Percentiles rank a stretch among this genome's conserved stretches.
These are phyloP conservation scores for Morpho helenor DNA, from an alignment of 2,888 invertebrate genomes.

Conservation along the genomic window DNA sequence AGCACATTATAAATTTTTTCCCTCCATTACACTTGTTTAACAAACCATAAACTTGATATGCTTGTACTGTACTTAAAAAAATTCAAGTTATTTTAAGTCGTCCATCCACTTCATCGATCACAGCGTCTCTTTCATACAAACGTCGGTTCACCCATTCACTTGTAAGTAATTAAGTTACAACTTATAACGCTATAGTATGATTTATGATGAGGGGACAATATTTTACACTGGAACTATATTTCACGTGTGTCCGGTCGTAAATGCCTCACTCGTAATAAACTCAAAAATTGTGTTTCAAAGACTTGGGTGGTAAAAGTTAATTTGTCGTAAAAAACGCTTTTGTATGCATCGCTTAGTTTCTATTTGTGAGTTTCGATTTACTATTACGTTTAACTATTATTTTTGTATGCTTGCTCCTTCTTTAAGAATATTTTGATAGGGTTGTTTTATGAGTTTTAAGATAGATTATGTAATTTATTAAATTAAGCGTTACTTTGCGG, in stretches of 20 bases:
- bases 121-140: constrained; percentile 9
- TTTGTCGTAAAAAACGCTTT: constrained; percentile 26
- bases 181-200: constrained; percentile 28
- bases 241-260: constrained; percentile 37
- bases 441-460: too few species aligned
- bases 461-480: too few species aligned
- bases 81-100: constrained; percentile 7
- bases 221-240: constrained; percentile 30
- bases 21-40: background rate
- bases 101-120: constrained; percentile 5
- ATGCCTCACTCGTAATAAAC: constrained; percentile 32
- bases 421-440: background rate
- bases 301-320: constrained; percentile 31
- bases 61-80: background rate
- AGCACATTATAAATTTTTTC: background rate
- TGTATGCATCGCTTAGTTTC: constrained; percentile 22
- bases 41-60: constrained; percentile 5
- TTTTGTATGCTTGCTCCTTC: background rate
- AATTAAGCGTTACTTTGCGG: too few species aligned
- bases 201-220: constrained; percentile 35
- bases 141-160: constrained; percentile 13
- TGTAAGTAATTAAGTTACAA: constrained; percentile 23
- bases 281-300: constrained; percentile 23
- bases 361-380: constrained; percentile 1
- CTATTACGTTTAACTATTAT: background rate